Percentiles rank a stretch among this genome's conserved stretches.
These are phyloP conservation scores for Madoqua kirkii DNA, from an alignment of 2,113 vertebrate genomes.

Conservation along the genomic window DNA sequence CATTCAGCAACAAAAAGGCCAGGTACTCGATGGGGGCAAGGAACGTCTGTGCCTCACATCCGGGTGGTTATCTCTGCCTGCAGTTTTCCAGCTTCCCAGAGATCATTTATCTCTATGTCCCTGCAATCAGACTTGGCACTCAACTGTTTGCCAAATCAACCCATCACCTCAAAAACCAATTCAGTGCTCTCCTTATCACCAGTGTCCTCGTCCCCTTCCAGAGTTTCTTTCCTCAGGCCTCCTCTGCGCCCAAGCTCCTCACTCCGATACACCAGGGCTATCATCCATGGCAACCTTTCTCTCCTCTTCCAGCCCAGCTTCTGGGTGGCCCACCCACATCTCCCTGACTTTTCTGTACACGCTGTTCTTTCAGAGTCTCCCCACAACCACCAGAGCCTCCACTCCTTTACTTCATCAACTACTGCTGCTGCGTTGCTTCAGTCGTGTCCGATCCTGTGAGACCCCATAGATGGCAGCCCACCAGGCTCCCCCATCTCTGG, in stretches of 20 bases:
- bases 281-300: background rate
- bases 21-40: background rate
- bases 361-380: background rate
- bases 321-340: no score
- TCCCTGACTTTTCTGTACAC: background rate
- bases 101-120: background rate
- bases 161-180: background rate
- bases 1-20: background rate
- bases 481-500: no score
- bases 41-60: background rate
- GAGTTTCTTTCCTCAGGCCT: background rate
- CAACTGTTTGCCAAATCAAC: background rate
- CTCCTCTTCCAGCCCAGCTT: background rate
- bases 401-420: background rate
- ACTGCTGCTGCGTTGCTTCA: no score
- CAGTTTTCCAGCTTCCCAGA: background rate
- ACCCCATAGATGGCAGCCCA: no score
- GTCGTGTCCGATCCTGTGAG: no score
- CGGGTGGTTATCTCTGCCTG: background rate
- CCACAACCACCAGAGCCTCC: background rate
- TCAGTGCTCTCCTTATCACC: background rate
- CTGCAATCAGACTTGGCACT: background rate
- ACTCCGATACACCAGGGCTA: background rate
- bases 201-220: background rate
- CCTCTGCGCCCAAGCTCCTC: background rate